Percentiles rank a stretch among this genome's conserved stretches.
Evolutionary conservation across 2,113 vertebrate genomes (phyloP).

Genomic region (Epinephelus lanceolatus): DNA sequence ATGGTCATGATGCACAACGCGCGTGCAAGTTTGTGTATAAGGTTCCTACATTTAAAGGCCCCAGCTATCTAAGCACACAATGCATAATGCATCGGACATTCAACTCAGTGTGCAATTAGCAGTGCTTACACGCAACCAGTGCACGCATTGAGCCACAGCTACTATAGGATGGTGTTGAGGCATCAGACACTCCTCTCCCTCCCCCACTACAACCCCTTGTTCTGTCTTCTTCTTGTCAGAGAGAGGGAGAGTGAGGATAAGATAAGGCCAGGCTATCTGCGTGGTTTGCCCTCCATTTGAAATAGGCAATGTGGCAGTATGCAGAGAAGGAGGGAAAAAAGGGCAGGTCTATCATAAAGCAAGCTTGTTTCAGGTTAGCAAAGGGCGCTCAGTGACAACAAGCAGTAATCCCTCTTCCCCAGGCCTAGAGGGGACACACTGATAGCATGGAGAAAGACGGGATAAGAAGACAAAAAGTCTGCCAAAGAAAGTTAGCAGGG

Average conservation of each 20-base stretch:
- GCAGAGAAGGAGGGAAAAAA: conserved; percentile 49
- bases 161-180: conserved; percentile 42
- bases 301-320: conserved; percentile 63
- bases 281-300: conserved; percentile 68
- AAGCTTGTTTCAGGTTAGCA: conserved; percentile 69
- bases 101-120: conserved; percentile 68
- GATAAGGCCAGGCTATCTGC: conserved; percentile 72
- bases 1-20: conserved; percentile 44
- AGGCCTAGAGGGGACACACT: conserved; percentile 48
- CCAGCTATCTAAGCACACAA: conserved; percentile 56
- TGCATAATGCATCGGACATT: conserved; percentile 75
- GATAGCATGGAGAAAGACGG: conserved; percentile 29
- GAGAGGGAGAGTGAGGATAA: conserved; percentile 55
- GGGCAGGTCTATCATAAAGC: conserved; percentile 62
- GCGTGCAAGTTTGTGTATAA: conserved; percentile 21
- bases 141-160: conserved; percentile 41
- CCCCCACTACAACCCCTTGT: conserved; percentile 26
- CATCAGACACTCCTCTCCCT: conserved; percentile 40
- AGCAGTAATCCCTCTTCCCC: conserved; percentile 56
- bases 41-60: conserved; percentile 45
- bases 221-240: conserved; percentile 56
- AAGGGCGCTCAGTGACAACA: conserved; percentile 64
- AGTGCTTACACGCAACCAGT: conserved; percentile 70
- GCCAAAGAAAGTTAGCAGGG: conserved; percentile 39
- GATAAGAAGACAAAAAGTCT: conserved; percentile 17